Conservation (phyloP, 2,888 invertebrate genomes). For the Harpalus rufipes region DNA sequence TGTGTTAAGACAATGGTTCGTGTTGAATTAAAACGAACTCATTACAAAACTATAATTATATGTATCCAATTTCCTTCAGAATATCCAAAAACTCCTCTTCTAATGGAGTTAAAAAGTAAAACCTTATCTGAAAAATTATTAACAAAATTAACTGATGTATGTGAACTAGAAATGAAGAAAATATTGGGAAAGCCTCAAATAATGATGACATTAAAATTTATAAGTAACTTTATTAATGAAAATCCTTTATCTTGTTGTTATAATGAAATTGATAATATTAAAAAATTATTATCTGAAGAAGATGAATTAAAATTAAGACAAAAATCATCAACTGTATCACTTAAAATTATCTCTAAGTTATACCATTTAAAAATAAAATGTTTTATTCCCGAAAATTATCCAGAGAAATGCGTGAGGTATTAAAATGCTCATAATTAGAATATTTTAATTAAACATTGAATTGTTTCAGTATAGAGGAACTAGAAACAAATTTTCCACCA, state of each 20-base stretch:
- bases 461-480: slow-evolving; percentile 79
- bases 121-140: slow-evolving; percentile 83
- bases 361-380: slow-evolving; percentile 82
- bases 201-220: slow-evolving; percentile 80
- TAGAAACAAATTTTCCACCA: slow-evolving; percentile 83
- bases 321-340: slow-evolving; percentile 81
- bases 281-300: slow-evolving; percentile 76
- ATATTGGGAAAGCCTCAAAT: slow-evolving; percentile 82
- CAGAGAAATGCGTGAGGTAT: slow-evolving; percentile 77
- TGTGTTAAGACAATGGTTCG: slow-evolving; percentile 84
- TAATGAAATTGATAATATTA: slow-evolving; percentile 83
- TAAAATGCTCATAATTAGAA: neutral
- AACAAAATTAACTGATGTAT: slow-evolving; percentile 80
- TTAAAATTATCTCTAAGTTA: slow-evolving; percentile 80
- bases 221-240: slow-evolving; percentile 83
- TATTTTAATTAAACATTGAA: slow-evolving; percentile 10
- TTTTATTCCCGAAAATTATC: slow-evolving; percentile 83
- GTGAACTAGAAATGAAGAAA: slow-evolving; percentile 82
- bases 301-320: slow-evolving; percentile 85
- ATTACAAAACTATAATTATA: slow-evolving; percentile 81
- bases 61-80: slow-evolving; percentile 84
- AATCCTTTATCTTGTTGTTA: slow-evolving; percentile 86
- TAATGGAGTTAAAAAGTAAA: slow-evolving; percentile 86
- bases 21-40: slow-evolving; percentile 83
- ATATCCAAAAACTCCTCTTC: slow-evolving; percentile 81